Base-by-base conservation (phyloP, 2,888 invertebrate genomes). In the Heliothis peltigera region DNA sequence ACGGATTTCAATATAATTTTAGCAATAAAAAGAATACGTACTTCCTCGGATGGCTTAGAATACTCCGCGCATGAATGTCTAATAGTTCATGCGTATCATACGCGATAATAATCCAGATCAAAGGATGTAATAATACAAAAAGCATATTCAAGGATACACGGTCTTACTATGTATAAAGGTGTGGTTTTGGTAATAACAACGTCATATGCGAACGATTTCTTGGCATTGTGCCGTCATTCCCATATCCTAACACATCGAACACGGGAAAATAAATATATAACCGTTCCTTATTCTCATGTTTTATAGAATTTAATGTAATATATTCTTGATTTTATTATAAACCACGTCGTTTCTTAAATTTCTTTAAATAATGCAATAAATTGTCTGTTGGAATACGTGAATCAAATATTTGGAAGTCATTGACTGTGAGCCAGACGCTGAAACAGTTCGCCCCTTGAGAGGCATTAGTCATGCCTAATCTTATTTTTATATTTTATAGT, bases 181-280 rank as follows among this genome's bases (percentile, higher is more conserved):
- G 60, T 70, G 70, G 62, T 77, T n/a, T 79, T 63, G 63, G 32
- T 75, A 66, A 67, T 58, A 56, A 57, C 54, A 73, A 79, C 70
- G 79, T 80, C 68, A 71, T 52, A 70, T 39, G 21, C 18, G 51
- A 79, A 77, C 64, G 59, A 77, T 84, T 84, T 83, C 79, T 87
- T 86, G 85, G 85, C 86, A 67, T 70, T 61, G 69, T 85, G 88
- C 86, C 82, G 75, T 67, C 65, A 67, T 60, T 57, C 75, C 58
- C 60, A 72, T 78, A 65, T 71, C 79, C 64, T 57, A 63, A 48
- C 4, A 51, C 49, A 78, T 82, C 70, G 72, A 80, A 79, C 58
- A 57, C 54, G 51, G 57, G 51, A 77, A 83, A 75, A 83, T 83
- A 83, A 82, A 74, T 83, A 81, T 76, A 71, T 80, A 81, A 85